A percentile compares a stretch with the other conserved stretches of the same genome.
Evolutionary conservation across 2,113 vertebrate genomes (phyloP).

Genomic region (Ascaphus truei): DNA sequence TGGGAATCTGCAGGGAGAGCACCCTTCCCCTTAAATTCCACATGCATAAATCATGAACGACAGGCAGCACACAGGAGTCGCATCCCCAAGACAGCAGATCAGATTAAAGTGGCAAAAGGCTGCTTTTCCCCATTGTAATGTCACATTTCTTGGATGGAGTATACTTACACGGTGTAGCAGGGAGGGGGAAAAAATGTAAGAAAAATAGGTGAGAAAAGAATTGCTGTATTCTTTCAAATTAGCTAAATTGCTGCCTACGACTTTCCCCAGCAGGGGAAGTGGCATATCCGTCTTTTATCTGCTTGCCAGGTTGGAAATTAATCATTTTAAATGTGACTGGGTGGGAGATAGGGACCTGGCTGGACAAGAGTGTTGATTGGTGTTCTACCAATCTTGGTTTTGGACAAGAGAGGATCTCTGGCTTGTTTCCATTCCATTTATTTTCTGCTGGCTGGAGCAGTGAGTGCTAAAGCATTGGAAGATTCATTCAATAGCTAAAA

Average conservation of each 20-base stretch:
- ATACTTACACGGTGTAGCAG: accelerated
- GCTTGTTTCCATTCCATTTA: too few relatives aligned
- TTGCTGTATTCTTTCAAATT: too few relatives aligned
- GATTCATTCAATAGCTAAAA: neutral
- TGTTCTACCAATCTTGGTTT: neutral
- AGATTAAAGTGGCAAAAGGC: neutral
- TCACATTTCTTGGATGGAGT: neutral
- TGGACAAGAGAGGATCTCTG: too few relatives aligned
- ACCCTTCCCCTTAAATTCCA: neutral
- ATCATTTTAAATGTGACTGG: neutral
- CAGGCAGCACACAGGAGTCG: neutral
- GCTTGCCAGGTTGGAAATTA: neutral
- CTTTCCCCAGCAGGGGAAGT: too few relatives aligned
- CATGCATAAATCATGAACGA: slow-evolving; percentile 4
- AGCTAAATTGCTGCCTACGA: too few relatives aligned
- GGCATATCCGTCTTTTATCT: too few relatives aligned
- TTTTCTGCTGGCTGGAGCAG: neutral
- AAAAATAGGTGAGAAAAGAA: too few relatives aligned
- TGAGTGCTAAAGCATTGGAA: neutral
- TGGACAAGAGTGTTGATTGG: neutral
- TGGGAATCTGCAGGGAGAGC: neutral
- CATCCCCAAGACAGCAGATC: neutral
- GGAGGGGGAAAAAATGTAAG: neutral
- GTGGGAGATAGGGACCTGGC: too few relatives aligned
- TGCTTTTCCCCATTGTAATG: neutral